Evolutionary conservation across 2,888 invertebrate genomes (phyloP).

Genomic region (Muschampia plurimacula): DNA sequence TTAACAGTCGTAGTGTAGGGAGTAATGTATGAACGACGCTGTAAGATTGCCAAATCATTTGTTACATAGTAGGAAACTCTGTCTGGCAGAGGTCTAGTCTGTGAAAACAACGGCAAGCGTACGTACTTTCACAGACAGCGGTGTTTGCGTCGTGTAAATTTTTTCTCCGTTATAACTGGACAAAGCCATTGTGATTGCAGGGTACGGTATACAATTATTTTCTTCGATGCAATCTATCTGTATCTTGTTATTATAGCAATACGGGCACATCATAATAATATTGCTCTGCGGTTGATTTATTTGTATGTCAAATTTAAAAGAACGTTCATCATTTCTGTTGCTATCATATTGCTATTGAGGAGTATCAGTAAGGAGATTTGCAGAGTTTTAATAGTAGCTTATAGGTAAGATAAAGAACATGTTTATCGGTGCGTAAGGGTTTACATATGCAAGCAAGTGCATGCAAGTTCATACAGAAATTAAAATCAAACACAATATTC

Average conservation of each 20-base stretch:
- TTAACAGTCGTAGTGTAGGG: background rate
- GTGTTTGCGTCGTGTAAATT: slow-evolving; percentile 63
- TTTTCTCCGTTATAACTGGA: slow-evolving; percentile 69
- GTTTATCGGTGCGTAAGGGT: background rate
- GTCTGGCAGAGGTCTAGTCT: slow-evolving; percentile 78
- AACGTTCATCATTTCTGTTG: slow-evolving; percentile 5
- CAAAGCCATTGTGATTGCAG: slow-evolving; percentile 67
- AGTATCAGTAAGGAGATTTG: background rate
- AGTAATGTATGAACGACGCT: slow-evolving; percentile 1
- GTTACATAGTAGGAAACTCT: slow-evolving; percentile 19
- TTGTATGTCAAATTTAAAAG: slow-evolving; percentile 20
- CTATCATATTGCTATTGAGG: background rate
- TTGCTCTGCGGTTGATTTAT: slow-evolving; percentile 26
- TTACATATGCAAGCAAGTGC: too few species aligned
- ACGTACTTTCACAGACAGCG: slow-evolving; percentile 74
- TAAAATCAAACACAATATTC: too few species aligned
- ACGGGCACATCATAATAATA: slow-evolving; percentile 20
- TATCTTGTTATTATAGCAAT: slow-evolving; percentile 44
- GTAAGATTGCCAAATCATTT: background rate
- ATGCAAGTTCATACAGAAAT: too few species aligned
- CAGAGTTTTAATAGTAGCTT: too few species aligned
- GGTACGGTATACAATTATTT: slow-evolving; percentile 68
- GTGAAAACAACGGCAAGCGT: slow-evolving; percentile 72
- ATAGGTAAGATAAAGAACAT: background rate
- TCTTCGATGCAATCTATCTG: slow-evolving; percentile 61